phyloP scores from a whole-genome alignment of 2,797 vertebrate genomes.

The Coracias cyanogaster region DNA sequence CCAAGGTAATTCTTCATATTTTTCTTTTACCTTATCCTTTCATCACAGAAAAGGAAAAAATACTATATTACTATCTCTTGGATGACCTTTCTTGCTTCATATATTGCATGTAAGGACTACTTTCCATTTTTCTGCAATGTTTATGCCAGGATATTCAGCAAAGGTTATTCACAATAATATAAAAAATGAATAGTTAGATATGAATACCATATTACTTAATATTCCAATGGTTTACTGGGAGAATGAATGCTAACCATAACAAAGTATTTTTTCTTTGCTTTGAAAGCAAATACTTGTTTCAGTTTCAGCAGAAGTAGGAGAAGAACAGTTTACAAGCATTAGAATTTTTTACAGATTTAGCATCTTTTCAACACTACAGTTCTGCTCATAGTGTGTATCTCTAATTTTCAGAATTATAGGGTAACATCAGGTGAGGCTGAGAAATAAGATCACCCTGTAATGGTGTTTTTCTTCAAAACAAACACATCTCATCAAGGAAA shows the following conservation, averaged over 20 bases:
- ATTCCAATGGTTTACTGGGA: neutral
- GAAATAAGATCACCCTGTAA: neutral
- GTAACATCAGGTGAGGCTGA: neutral
- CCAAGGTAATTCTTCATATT: neutral
- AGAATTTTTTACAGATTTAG: neutral
- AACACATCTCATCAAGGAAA: neutral
- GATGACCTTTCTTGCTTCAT: neutral
- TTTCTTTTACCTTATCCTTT: neutral
- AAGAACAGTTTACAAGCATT: neutral
- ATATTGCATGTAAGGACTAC: neutral
- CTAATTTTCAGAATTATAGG: neutral
- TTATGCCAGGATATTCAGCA: neutral
- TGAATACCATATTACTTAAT: neutral
- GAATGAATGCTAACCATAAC: neutral
- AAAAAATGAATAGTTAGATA: neutral
- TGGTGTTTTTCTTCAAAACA: slow-evolving; percentile 6
- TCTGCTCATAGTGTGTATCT: neutral
- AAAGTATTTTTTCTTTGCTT: neutral
- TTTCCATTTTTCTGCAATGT: neutral
- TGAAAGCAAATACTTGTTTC: neutral
- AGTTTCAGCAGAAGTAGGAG: neutral
- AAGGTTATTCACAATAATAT: neutral
- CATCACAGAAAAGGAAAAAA: neutral
- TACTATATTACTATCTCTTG: neutral
- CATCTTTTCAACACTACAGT: neutral